These are phyloP conservation scores for Caerostris extrusa DNA, from an alignment of 1,140 invertebrate genomes.

Conservation along the genomic window DNA sequence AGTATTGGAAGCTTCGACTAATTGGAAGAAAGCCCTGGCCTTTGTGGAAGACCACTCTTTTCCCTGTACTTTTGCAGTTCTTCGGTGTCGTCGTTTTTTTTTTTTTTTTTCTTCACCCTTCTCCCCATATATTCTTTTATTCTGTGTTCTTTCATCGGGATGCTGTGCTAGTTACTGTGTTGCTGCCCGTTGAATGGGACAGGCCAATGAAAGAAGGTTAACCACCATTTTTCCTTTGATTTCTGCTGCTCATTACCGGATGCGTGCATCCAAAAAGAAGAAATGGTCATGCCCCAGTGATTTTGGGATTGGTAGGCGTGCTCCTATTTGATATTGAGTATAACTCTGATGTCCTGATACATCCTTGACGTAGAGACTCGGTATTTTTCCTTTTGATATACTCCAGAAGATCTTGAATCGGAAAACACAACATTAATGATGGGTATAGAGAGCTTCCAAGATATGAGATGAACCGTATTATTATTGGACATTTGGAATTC, in stretches of 20 bases:
- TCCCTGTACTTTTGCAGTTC: constrained; percentile 24
- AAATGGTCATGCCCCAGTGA: constrained; percentile 28
- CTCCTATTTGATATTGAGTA: neutral
- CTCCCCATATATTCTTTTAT: constrained; percentile 36
- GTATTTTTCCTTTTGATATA: neutral
- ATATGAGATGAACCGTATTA: constrained; percentile 1
- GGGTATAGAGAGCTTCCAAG: neutral
- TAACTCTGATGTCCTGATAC: neutral
- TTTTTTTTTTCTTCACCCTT: neutral
- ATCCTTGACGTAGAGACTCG: neutral
- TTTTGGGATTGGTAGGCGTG: neutral
- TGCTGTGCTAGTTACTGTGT: constrained; percentile 46
- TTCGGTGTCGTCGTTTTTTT: neutral
- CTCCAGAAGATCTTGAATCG: neutral
- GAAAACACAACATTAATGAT: constrained; percentile 22
- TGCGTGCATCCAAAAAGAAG: constrained; percentile 4
- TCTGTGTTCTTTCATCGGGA: constrained; percentile 7
- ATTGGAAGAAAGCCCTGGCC: constrained; percentile 8
- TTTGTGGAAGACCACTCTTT: constrained; percentile 38
- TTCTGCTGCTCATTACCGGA: neutral
- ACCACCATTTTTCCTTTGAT: constrained; percentile 45
- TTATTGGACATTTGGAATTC: neutral
- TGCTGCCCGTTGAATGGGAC: constrained; percentile 32
- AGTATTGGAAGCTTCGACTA: neutral
- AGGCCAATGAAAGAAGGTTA: constrained; percentile 51